phyloP scores from a whole-genome alignment of 2,113 vertebrate species.

The Chaetorhynchus papuensis region DNA sequence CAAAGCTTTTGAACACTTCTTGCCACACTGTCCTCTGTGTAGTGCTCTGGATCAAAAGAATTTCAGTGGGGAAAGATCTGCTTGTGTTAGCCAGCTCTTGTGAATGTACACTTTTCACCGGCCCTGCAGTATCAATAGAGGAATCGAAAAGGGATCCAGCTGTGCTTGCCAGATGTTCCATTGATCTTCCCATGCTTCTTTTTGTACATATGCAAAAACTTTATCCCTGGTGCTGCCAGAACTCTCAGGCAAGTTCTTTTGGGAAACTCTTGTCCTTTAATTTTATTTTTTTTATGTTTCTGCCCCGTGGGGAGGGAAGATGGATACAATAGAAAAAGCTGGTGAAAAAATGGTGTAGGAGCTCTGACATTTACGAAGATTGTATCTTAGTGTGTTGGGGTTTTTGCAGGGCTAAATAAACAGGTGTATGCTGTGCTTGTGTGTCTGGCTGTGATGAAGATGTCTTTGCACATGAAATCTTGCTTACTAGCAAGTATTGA shows the following conservation, averaged over 20 bases:
- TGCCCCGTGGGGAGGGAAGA: neutral
- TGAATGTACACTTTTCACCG: neutral
- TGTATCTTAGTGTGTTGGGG: neutral
- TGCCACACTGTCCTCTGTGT: neutral
- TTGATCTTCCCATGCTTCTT: neutral
- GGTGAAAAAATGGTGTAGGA: neutral
- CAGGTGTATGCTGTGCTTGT: neutral
- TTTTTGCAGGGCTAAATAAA: neutral
- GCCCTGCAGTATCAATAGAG: constrained; percentile 2
- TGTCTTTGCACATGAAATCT: neutral
- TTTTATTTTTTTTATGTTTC: neutral
- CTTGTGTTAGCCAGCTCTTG: neutral
- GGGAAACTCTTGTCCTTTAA: neutral
- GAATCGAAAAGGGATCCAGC: constrained; percentile 33
- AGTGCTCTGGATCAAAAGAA: constrained; percentile 8
- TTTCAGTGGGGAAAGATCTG: neutral
- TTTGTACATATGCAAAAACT: constrained; percentile 43
- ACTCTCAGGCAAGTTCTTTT: constrained; percentile 12
- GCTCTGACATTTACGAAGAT: neutral
- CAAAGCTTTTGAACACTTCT: neutral
- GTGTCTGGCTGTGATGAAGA: neutral
- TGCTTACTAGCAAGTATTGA: neutral
- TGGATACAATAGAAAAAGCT: neutral
- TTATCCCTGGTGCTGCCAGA: constrained; percentile 15
- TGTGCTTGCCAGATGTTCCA: constrained; percentile 50